A percentile compares a stretch with the other conserved stretches of the same genome.
Evolutionary conservation across 2,888 invertebrate species (phyloP).

Genomic region (Alloscopus bannaensis): DNA sequence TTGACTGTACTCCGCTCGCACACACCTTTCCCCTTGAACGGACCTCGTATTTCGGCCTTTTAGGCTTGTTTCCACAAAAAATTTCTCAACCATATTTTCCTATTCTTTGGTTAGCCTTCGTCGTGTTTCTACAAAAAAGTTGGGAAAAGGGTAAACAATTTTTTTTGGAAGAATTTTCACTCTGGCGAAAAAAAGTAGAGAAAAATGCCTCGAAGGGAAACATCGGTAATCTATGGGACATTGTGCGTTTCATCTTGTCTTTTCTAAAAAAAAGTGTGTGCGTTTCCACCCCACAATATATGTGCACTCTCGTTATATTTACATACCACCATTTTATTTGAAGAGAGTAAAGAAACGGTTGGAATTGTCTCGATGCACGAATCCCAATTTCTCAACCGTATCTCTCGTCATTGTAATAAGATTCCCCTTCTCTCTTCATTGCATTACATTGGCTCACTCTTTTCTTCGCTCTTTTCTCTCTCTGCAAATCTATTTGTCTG

Average conservation of each 20-base stretch:
- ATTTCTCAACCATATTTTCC: no score
- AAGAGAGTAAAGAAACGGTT: slow-evolving; percentile 11
- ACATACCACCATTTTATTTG: slow-evolving; percentile 26
- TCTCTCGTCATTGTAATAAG: slow-evolving; percentile 52
- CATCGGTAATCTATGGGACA: slow-evolving; percentile 38
- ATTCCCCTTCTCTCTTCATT: slow-evolving; percentile 49
- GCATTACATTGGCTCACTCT: slow-evolving; percentile 24
- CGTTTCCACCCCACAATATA: not conserved
- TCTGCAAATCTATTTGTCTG: slow-evolving; percentile 60
- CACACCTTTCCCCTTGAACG: no score
- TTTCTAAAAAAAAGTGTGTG: no score
- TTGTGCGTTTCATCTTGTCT: not conserved
- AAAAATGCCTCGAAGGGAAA: slow-evolving; percentile 42
- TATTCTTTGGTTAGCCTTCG: slow-evolving; percentile 45
- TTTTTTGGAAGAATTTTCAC: slow-evolving; percentile 42
- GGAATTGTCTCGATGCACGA: slow-evolving; percentile 35
- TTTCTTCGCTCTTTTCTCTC: slow-evolving; percentile 30
- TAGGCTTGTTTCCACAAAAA: no score
- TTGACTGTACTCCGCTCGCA: no score
- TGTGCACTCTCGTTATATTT: slow-evolving; percentile 9
- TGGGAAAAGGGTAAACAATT: slow-evolving; percentile 67
- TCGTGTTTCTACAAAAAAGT: no score
- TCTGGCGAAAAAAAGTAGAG: no score
- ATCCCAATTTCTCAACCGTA: slow-evolving; percentile 36
- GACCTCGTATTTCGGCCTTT: no score